Base-by-base conservation (phyloP, 2,113 vertebrate genomes). In the Phalacrocorax brasilianus region DNA sequence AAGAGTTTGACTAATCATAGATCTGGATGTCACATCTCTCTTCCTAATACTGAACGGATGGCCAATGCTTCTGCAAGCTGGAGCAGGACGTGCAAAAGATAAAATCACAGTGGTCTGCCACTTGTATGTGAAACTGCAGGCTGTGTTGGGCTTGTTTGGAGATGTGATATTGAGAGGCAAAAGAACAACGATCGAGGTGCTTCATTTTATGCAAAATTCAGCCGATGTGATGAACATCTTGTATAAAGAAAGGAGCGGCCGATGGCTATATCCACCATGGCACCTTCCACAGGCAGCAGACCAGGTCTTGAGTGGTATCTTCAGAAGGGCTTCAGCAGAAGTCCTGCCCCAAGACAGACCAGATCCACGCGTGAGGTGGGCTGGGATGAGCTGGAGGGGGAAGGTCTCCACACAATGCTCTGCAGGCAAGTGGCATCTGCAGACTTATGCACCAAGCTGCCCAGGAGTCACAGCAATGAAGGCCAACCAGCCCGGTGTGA, bases 11-110 rank as follows among this genome's bases (percentile, higher is more conserved):
- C 27, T 44, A 11, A 71, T 35, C 2, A 4, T 13, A 33, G 70
- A 74, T 45, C 3, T 61, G 56, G 19, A 22, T 5, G 32, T 32
- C 30, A 32, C 0, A 0, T n/a, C 13, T 35, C 45, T 49, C 42
- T 15, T 65, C 53, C 27, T n/a, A 5, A 14, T 27, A 15, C 55
- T 11, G 9, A 55, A 42, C 0, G 14, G 75, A 32, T 0, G 1
- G 22, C 15, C 50, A 40, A 40, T 0, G 6, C 11, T 44, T 5
- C 66, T 24, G 59, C 0, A 13, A 68, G 63, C 58, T 14, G 32
- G 9, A 76, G 49, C 42, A 52, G 76, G 58, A 68, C 3, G 6
- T 0, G 4, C 50, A 62, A 49, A 44, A 35, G 76, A 65, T 28
- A 68, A 14, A 42, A 44, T 59, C 30, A 66, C 24, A 72, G 30